Base-by-base conservation (phyloP, 2,888 invertebrate species). In the Trisateles emortualis region DNA sequence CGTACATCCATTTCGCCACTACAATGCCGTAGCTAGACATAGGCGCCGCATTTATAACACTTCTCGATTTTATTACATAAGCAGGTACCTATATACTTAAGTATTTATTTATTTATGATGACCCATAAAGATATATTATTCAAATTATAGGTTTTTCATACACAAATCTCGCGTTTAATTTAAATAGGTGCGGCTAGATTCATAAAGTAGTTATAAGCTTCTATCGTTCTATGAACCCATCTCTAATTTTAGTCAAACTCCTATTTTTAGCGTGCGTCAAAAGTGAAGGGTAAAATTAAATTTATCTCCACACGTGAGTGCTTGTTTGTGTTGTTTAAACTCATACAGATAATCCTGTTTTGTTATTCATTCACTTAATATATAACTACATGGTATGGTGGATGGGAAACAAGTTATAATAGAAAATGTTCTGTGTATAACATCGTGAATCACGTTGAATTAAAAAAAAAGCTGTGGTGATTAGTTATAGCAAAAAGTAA, bases 171-270 rank as follows among this genome's bases (percentile, higher is more conserved):
- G 35, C 17, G 44, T 48, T 54, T 49, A 54, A 54, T 54, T 44
- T 33, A 30, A 38, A 9, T 43, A 24, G 26, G 1, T 11, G 32
- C 38, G 19, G 26, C n/a, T 44, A 41, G 11, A n/a, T 13, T 24
- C 53, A n/a, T n/a, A n/a, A n/a, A n/a, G n/a, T n/a, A n/a, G n/a
- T n/a, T n/a, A n/a, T n/a, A n/a, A n/a, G 61, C 53, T 51, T 58
- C 52, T 59, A 68, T 61, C 67, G 67, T 69, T 45, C 68, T 63
- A 56, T 64, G 60, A 68, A 68, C 68, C 58, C 66, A 17, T 35
- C 56, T 67, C 56, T 67, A 69, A 59, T 57, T 59, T 62, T 67
- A 70, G 49, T 24, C 17, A 4, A 5, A 40, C 22, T 33, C 39
- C 57, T 69, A 69, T 59, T 58, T 67, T 52, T 60, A 64, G 51